These are phyloP conservation scores for Ligdia adustata DNA, from an alignment of 2,888 invertebrate genomes.

Conservation along the genomic window DNA sequence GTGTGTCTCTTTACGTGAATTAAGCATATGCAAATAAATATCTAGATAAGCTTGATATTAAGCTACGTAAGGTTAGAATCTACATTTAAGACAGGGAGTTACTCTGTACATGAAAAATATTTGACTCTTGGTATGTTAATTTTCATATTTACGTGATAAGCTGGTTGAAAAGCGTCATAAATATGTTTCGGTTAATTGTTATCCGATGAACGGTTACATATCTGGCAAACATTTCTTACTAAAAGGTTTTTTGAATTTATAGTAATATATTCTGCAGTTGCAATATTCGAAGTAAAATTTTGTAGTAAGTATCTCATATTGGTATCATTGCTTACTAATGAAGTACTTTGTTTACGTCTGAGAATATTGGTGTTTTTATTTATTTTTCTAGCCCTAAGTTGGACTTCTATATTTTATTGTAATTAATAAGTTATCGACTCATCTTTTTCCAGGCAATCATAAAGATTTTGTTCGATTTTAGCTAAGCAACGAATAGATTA, in stretches of 20 bases:
- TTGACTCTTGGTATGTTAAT: constrained; percentile 49
- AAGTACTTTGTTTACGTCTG: background rate
- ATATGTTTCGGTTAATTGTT: constrained; percentile 37
- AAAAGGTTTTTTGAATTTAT: too few species aligned
- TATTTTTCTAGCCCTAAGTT: too few species aligned
- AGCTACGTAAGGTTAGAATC: constrained; percentile 52
- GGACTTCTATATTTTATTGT: too few species aligned
- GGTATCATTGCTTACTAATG: background rate
- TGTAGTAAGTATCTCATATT: too few species aligned
- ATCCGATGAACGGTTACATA: background rate
- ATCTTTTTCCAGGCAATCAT: too few species aligned
- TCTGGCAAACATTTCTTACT: too few species aligned
- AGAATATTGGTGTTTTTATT: background rate
- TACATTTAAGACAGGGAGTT: constrained; percentile 49
- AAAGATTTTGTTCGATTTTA: too few species aligned
- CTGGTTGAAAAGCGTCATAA: constrained; percentile 38
- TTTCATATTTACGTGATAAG: constrained; percentile 43
- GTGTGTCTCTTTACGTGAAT: constrained; percentile 17
- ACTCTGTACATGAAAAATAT: too few species aligned
- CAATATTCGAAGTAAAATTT: too few species aligned
- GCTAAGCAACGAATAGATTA: too few species aligned
- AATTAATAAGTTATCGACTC: too few species aligned
- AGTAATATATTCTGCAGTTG: too few species aligned
- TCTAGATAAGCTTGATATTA: constrained; percentile 52
- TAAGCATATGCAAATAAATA: constrained; percentile 41